These are phyloP conservation scores for Drosophila bunnanda DNA, from an alignment of 2,888 invertebrate genomes.

Conservation along the genomic window DNA sequence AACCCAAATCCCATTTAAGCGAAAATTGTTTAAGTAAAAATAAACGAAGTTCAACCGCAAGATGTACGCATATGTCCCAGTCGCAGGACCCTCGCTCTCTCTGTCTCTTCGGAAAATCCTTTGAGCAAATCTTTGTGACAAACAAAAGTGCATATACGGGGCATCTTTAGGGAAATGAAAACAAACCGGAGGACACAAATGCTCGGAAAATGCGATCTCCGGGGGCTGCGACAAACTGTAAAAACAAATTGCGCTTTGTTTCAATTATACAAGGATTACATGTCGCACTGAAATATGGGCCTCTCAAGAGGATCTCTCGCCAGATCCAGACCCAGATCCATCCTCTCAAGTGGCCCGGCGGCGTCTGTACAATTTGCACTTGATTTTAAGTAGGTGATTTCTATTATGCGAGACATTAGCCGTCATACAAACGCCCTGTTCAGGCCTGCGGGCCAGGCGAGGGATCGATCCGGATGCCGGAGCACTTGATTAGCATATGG, in stretches of 20 bases:
- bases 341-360: slow-evolving; percentile 62
- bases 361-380: slow-evolving; percentile 73
- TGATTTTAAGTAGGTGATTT: slow-evolving; percentile 80
- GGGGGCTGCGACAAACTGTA: slow-evolving; percentile 77
- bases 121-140: slow-evolving; percentile 68
- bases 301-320: slow-evolving; percentile 15
- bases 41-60: slow-evolving; percentile 57
- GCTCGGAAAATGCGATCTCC: slow-evolving; percentile 64
- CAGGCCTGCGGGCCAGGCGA: slow-evolving; percentile 64
- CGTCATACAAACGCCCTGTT: slow-evolving; percentile 80
- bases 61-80: slow-evolving; percentile 68
- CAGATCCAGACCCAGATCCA: slow-evolving; percentile 5
- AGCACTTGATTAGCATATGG: slow-evolving; percentile 76
- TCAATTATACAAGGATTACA: slow-evolving; percentile 79
- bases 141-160: slow-evolving; percentile 47
- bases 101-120: slow-evolving; percentile 60
- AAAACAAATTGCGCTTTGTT: slow-evolving; percentile 79
- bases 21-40: slow-evolving; percentile 73
- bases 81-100: slow-evolving; percentile 15
- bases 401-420: slow-evolving; percentile 80
- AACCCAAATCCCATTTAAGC: slow-evolving; percentile 79
- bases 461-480: slow-evolving; percentile 16
- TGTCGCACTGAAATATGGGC: slow-evolving; percentile 14
- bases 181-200: slow-evolving; percentile 55
- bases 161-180: slow-evolving; percentile 66